Conservation (phyloP, 2,797 vertebrate species). For the Emydoidea blandingii region DNA sequence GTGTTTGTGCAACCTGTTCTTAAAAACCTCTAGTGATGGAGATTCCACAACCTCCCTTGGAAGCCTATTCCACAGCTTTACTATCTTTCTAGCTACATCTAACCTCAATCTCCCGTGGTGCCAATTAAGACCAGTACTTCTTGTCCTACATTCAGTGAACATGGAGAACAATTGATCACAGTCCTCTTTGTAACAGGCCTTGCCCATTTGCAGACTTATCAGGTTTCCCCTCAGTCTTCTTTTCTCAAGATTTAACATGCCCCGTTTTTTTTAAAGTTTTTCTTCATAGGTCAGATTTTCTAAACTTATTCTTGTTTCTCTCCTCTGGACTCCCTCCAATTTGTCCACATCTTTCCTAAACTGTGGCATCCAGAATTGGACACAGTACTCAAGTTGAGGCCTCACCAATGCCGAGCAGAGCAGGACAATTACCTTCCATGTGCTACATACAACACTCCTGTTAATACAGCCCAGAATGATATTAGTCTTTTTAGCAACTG, state of each 20-base stretch:
- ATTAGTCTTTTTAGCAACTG: neutral
- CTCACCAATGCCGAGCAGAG: neutral
- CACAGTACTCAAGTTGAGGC: neutral
- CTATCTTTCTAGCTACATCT: neutral
- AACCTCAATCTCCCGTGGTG: neutral
- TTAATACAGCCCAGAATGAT: neutral
- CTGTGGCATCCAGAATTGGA: neutral
- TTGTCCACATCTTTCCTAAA: neutral
- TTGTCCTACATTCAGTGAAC: neutral
- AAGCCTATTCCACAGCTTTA: neutral
- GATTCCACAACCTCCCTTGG: neutral
- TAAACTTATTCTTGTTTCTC: neutral
- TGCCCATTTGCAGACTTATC: neutral
- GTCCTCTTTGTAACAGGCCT: neutral
- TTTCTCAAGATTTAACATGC: neutral
- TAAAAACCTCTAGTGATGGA: neutral
- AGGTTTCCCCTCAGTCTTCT: neutral
- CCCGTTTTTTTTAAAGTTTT: neutral
- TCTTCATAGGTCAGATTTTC: neutral
- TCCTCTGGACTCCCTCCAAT: neutral
- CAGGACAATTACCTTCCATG: neutral
- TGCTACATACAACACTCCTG: neutral
- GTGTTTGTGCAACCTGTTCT: neutral
- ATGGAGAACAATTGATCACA: neutral
- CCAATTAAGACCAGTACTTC: neutral